Base-by-base conservation (phyloP, 2,888 invertebrate species). In the Slavum lentiscoides region DNA sequence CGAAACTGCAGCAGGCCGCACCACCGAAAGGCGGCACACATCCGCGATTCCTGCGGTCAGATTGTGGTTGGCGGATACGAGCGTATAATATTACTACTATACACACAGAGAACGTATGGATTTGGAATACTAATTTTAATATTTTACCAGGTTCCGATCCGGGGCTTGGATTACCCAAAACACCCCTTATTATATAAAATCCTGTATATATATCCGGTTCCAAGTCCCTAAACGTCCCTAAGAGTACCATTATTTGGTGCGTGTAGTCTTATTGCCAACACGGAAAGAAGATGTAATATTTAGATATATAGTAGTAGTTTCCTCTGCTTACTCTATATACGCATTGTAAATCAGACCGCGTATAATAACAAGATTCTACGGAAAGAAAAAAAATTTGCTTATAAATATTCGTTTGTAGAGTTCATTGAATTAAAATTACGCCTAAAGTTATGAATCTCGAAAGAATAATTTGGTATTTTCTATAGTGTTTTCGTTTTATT, bases 81-180 rank as follows among this genome's bases (percentile, higher is more conserved):
- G 70, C 49, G 70, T 80, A 62, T 55, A 80, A 53, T 62, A 80
- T 58, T 66, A 30, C 30, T 30, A 30, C 30, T 30, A 30, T 30
- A 66, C 62, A 72, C 23, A 74, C n/a, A 58, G 64, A 23, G 64
- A 72, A 53, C 64, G 62, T 72, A 80, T 72, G 80, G 80, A 80
- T 72, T 72, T 64, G 72, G 70, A 80, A 80, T 72, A 80, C 80
- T 80, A 72, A 80, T 80, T 80, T 72, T 72, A 80, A 80, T 80
- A 72, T 72, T 72, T 72, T 9, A 70, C 62, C 72, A 58, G 39
- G 15, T 66, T 49, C 77, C 69, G 62, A 77, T 77, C 53, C 69
- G 69, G 49, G 70, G 53, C 53, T 69, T 8, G 23, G 58, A 53
- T 75, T 75, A 39, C 23, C 59, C 4, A 30, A 68, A 68, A 66